These are phyloP conservation scores for Pseudoatta argentina DNA, from an alignment of 1,140 invertebrate species.

Conservation along the genomic window DNA sequence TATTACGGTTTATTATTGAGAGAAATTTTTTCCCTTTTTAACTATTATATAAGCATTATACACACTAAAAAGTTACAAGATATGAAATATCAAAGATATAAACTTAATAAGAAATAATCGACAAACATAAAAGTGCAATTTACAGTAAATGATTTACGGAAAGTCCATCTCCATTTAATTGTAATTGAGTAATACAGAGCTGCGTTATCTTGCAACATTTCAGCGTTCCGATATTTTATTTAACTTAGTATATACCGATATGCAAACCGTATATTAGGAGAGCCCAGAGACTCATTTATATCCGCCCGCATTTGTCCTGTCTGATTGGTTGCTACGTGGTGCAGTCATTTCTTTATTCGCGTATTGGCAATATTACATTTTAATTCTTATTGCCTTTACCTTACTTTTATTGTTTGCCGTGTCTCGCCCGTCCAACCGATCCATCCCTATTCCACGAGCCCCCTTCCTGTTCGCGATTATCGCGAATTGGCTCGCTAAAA, in stretches of 20 bases:
- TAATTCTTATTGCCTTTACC: slow-evolving; percentile 51
- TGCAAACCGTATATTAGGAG: slow-evolving; percentile 36
- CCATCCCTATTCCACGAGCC: not conserved
- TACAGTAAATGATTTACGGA: slow-evolving; percentile 11
- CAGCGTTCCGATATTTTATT: slow-evolving; percentile 46
- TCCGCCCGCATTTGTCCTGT: slow-evolving; percentile 35
- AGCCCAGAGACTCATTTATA: slow-evolving; percentile 33
- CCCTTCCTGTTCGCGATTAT: slow-evolving; percentile 10
- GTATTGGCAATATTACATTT: slow-evolving; percentile 45
- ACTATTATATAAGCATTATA: not conserved
- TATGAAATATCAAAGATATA: not conserved
- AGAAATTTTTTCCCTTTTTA: not conserved
- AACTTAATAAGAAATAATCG: not conserved
- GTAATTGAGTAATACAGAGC: not conserved
- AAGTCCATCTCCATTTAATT: slow-evolving; percentile 14
- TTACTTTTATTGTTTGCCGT: slow-evolving; percentile 34
- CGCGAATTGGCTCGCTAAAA: slow-evolving; percentile 65
- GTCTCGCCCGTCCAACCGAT: slow-evolving; percentile 12
- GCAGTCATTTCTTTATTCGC: slow-evolving; percentile 47
- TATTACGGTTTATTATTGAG: not conserved
- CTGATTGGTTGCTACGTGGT: slow-evolving; percentile 25
- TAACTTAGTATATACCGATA: slow-evolving; percentile 6
- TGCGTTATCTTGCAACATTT: slow-evolving; percentile 10
- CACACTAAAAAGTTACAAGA: not conserved
- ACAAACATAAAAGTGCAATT: slow-evolving; percentile 18